Evolutionary conservation across 2,888 invertebrate genomes (phyloP).

Genomic region (Acanthoscelides obtectus): DNA sequence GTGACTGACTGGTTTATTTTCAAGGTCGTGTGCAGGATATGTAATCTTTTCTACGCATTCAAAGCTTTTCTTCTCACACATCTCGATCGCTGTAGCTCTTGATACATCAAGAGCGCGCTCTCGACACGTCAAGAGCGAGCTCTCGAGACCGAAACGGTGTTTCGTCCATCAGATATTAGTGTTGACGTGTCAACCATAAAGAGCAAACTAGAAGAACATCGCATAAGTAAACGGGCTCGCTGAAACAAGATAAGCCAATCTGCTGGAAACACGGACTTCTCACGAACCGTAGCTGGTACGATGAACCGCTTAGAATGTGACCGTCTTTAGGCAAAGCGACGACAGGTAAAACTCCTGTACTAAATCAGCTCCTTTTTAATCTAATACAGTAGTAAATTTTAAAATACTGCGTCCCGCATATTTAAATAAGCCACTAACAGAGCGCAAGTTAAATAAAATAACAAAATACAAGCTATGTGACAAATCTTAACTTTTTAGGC

Average conservation of each 20-base stretch:
- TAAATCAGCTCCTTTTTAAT: too few species aligned
- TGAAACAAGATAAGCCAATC: slow-evolving; percentile 41
- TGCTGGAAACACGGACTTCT: slow-evolving; percentile 26
- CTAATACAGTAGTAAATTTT: too few species aligned
- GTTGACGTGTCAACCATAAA: slow-evolving; percentile 36
- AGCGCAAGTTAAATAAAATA: too few species aligned
- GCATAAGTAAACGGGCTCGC: slow-evolving; percentile 36
- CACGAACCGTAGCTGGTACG: slow-evolving; percentile 32
- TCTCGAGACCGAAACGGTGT: slow-evolving; percentile 6
- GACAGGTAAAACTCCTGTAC: background rate
- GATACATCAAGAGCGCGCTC: background rate
- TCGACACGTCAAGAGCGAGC: background rate
- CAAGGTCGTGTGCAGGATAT: background rate
- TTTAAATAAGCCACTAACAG: too few species aligned
- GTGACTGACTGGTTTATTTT: background rate
- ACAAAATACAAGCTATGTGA: too few species aligned
- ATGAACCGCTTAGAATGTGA: slow-evolving; percentile 18
- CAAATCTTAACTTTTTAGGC: too few species aligned
- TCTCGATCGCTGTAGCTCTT: background rate
- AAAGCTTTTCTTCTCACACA: background rate
- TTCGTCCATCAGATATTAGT: slow-evolving; percentile 29
- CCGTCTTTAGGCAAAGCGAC: background rate
- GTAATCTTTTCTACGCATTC: background rate
- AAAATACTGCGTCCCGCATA: too few species aligned
- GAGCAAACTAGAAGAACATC: slow-evolving; percentile 33